phyloP scores from a whole-genome alignment of 37 sponge, comb jelly and placozoan species.

The Geodia barretti region DNA sequence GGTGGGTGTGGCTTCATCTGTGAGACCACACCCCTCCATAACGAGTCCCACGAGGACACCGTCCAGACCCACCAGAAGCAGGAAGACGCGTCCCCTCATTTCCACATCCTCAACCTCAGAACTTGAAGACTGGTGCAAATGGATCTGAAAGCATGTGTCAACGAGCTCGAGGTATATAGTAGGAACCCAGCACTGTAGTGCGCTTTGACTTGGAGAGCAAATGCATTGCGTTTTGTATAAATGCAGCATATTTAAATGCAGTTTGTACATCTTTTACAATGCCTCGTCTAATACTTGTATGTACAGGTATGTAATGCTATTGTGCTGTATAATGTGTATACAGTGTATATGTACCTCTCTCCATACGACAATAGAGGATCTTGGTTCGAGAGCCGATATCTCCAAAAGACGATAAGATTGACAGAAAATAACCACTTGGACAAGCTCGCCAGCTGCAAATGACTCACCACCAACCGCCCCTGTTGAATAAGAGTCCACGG shows the following conservation, averaged over 20 bases:
- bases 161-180: too few relatives aligned
- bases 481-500: too few relatives aligned
- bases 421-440: constrained; percentile 24
- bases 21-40: constrained; percentile 10
- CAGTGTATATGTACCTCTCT: constrained; percentile 26
- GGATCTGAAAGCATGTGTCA: neutral
- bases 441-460: neutral
- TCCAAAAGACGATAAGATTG: constrained; percentile 46
- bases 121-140: neutral
- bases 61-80: constrained; percentile 52
- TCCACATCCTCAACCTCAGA: neutral
- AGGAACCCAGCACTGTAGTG: too few relatives aligned
- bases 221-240: neutral
- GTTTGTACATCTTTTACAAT: too few relatives aligned
- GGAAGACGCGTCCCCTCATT: constrained; percentile 7
- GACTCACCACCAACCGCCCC: neutral
- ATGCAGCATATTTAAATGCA: neutral
- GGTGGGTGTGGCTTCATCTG: neutral
- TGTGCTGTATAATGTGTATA: neutral
- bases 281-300: too few relatives aligned
- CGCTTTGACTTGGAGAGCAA: neutral
- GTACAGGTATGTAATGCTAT: too few relatives aligned
- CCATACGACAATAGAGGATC: constrained; percentile 61
- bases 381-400: constrained; percentile 23
- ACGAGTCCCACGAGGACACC: constrained; percentile 39